Evolutionary conservation across 2,797 vertebrate species (phyloP), one percentile per base, ranked within the genome.

Genomic region (Pempheris klunzingeri): DNA sequence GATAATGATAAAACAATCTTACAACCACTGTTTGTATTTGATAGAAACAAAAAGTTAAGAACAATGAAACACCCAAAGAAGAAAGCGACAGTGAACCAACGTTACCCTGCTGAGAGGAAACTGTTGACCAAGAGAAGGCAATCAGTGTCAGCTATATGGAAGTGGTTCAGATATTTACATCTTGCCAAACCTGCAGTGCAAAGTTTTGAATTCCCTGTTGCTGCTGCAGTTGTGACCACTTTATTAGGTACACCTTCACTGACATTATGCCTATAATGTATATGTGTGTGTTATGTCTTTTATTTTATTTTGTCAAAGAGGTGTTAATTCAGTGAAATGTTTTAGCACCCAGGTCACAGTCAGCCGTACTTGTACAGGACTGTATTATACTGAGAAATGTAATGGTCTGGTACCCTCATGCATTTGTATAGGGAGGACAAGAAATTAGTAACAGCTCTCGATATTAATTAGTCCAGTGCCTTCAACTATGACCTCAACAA

Each of bases 21-120:
- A 36, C 46, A 70, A 47, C 1, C 28, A 26, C 47, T 58, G 69
- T 69, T 66, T 74, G 49, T 30, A 30, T 71, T 39, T 54, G 53
- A 74, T 64, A n/a, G n/a, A n/a, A n/a, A n/a, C n/a, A n/a, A n/a
- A n/a, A n/a, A n/a, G n/a, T n/a, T n/a, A 8, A 55, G 50, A 22
- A 24, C 14, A 17, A n/a, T 26, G 2, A n/a, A 53, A 71, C 9
- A 38, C 15, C 20, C 12, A 17, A 10, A 8, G 11, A 47, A 12
- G 32, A 64, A 46, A 43, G 22, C 14, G 32, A 34, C 38, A 47
- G 18, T 22, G 47, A 55, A 41, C 60, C 46, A 17, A 44, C 9
- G 18, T 58, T 20, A 34, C n/a, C 60, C 3, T 10, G 8, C 20
- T 9, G 14, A 22, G 15, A 34, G 1, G 13, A 46, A 17, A 28